These are phyloP conservation scores for Clitarchus hookeri DNA, from an alignment of 2,888 invertebrate genomes.

Conservation along the genomic window DNA sequence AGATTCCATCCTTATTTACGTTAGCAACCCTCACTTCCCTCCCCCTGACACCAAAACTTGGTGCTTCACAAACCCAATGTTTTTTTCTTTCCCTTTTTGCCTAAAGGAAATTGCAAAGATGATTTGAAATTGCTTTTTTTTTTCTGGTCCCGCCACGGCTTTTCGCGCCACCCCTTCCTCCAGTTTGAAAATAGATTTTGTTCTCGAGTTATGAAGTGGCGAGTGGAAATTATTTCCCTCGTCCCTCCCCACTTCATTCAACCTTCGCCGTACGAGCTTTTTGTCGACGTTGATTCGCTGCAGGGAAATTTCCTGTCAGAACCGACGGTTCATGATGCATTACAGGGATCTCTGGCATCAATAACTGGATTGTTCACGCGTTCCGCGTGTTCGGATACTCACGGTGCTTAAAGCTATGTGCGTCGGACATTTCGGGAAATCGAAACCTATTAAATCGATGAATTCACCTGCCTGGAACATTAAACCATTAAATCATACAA, in stretches of 20 bases:
- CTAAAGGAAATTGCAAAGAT: neutral
- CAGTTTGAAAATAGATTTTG: neutral
- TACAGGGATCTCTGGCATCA: too few species aligned
- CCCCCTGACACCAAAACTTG: neutral
- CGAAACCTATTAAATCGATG: too few species aligned
- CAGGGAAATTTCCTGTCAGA: too few species aligned
- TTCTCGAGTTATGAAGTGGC: neutral
- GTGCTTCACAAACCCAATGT: neutral
- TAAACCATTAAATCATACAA: too few species aligned
- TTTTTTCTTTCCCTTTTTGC: neutral
- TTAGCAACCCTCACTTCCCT: neutral
- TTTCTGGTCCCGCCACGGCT: neutral
- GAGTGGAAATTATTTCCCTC: neutral
- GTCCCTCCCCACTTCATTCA: neutral
- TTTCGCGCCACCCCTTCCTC: neutral
- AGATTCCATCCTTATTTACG: neutral
- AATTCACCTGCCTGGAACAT: too few species aligned
- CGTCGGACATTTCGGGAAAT: too few species aligned
- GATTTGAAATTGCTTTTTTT: conserved; percentile 10
- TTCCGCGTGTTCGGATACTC: too few species aligned
- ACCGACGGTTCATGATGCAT: too few species aligned
- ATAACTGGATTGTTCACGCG: too few species aligned
- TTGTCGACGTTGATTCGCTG: neutral
- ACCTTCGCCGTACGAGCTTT: neutral
- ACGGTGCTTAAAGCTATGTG: too few species aligned